A percentile compares a stretch with the other conserved stretches of the same genome.
phyloP scores from a whole-genome alignment of 2,888 invertebrate species.

The Drosophila fungiperda region DNA sequence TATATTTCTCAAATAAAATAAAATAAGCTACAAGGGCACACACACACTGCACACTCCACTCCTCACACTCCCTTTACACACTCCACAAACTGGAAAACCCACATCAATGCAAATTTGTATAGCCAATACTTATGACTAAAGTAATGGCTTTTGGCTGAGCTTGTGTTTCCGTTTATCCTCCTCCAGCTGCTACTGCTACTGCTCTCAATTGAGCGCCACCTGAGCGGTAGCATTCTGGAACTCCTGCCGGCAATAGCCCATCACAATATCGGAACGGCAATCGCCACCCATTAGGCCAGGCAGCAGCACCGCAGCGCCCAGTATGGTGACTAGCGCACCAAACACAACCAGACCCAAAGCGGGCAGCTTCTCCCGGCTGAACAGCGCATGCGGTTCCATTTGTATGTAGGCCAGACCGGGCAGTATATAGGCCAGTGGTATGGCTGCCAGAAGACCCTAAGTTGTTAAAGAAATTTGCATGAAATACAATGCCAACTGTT shows the following conservation, averaged over 20 bases:
- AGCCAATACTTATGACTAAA: slow-evolving; percentile 49
- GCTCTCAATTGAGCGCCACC: slow-evolving; percentile 43
- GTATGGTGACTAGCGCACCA: slow-evolving; percentile 86
- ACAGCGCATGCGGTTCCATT: slow-evolving; percentile 89
- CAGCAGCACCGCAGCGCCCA: slow-evolving; percentile 83
- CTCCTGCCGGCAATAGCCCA: slow-evolving; percentile 84
- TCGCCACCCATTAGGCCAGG: slow-evolving; percentile 84
- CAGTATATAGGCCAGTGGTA: slow-evolving; percentile 92
- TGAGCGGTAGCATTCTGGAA: slow-evolving; percentile 71
- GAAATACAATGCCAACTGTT: slow-evolving; percentile 17
- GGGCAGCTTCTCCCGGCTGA: slow-evolving; percentile 89
- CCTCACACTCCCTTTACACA: background rate
- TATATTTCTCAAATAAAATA: background rate
- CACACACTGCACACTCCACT: background rate
- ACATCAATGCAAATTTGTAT: slow-evolving; percentile 49
- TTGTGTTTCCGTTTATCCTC: slow-evolving; percentile 3
- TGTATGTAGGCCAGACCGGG: slow-evolving; percentile 92
- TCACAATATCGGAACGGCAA: slow-evolving; percentile 84
- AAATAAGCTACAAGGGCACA: slow-evolving; percentile 4
- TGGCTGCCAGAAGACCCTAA: slow-evolving; percentile 92
- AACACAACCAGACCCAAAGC: slow-evolving; percentile 90
- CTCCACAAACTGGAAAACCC: slow-evolving; percentile 20
- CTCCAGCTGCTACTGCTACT: background rate
- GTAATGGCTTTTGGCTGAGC: slow-evolving; percentile 61
- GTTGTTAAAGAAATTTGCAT: slow-evolving; percentile 59